Evolutionary conservation across 2,113 vertebrate genomes (phyloP).

Genomic region (Elaphurus davidianus): DNA sequence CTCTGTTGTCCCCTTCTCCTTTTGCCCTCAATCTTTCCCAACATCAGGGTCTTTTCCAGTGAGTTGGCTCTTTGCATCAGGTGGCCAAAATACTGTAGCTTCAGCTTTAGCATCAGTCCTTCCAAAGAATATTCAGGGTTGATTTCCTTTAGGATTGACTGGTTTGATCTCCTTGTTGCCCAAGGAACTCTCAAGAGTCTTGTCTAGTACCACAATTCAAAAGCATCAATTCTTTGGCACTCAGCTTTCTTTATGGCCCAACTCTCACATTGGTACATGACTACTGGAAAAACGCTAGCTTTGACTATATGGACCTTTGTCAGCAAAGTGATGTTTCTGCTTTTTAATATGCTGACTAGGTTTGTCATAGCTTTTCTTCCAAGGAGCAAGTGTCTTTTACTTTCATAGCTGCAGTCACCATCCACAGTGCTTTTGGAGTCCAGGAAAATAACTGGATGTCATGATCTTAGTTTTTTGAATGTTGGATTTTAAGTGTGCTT

Average conservation of each 20-base stretch:
- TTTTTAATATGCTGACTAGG: neutral
- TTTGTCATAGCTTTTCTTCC: neutral
- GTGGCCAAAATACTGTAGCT: neutral
- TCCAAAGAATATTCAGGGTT: neutral
- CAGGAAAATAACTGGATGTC: neutral
- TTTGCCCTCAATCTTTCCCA: neutral
- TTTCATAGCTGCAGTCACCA: neutral
- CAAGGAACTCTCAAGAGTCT: neutral
- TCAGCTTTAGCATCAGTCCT: neutral
- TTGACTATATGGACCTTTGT: neutral
- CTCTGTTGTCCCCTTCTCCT: neutral
- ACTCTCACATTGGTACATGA: neutral
- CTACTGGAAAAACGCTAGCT: neutral
- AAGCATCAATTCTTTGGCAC: neutral
- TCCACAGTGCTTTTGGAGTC: neutral
- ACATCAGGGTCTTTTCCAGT: neutral
- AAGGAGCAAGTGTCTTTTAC: neutral
- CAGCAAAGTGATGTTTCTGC: neutral
- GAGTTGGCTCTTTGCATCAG: neutral
- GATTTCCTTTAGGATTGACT: neutral
- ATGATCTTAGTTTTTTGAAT: neutral
- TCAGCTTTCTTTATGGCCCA: neutral
- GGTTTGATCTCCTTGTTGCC: neutral
- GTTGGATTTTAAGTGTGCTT: neutral
- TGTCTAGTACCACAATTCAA: neutral